These are phyloP conservation scores for Hypsibius dujardini DNA, from an alignment of 1,140 invertebrate genomes.

Conservation along the genomic window DNA sequence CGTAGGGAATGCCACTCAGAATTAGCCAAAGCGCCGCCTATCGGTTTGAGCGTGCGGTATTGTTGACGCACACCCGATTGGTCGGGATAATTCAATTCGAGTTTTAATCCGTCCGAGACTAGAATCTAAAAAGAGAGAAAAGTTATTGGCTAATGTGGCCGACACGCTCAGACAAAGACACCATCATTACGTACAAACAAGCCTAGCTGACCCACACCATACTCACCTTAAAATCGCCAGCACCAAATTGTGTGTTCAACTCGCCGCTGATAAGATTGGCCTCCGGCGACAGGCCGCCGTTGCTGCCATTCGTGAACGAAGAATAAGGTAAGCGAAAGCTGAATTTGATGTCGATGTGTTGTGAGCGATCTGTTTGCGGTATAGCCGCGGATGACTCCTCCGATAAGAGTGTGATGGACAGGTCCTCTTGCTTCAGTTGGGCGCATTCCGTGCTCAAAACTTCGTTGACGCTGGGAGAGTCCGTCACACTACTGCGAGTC, in stretches of 20 bases:
- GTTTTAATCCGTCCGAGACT: background rate
- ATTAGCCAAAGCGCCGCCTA: background rate
- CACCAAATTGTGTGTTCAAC: background rate
- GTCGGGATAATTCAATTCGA: conserved; percentile 5
- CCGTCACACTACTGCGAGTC: background rate
- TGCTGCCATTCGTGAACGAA: background rate
- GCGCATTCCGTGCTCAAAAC: background rate
- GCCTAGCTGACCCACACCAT: background rate
- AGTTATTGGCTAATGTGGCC: background rate
- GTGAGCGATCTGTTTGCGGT: background rate
- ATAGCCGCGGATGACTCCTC: background rate
- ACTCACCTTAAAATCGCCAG: conserved; percentile 8
- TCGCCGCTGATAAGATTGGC: background rate
- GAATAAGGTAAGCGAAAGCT: background rate
- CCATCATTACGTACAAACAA: background rate
- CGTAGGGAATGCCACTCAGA: background rate
- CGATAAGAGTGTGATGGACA: background rate
- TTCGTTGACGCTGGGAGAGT: background rate
- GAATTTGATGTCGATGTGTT: background rate
- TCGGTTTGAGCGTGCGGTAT: background rate
- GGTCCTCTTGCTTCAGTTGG: background rate
- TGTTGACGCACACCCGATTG: background rate
- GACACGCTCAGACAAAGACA: background rate
- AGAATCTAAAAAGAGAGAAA: background rate
- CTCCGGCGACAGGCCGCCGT: background rate